These are phyloP conservation scores for Phylloscopus collybita DNA, from an alignment of 2,797 vertebrate species.

Conservation along the genomic window DNA sequence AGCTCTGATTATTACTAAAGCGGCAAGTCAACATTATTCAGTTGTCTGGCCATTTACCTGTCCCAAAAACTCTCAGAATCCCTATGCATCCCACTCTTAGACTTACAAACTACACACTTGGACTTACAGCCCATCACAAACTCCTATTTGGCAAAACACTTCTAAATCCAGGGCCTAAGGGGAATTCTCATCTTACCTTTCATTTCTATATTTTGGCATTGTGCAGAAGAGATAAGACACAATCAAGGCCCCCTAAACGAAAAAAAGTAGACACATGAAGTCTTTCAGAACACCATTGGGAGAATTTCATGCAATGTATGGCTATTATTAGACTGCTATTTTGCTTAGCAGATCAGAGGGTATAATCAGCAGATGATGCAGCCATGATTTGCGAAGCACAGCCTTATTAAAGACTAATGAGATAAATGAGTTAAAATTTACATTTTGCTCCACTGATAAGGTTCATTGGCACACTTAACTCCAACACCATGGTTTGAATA, in stretches of 20 bases:
- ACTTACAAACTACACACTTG: neutral
- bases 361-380: slow-evolving; percentile 58
- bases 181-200: neutral
- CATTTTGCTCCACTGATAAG: slow-evolving; percentile 72
- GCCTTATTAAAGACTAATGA: slow-evolving; percentile 72
- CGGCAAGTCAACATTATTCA: neutral
- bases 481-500: slow-evolving; percentile 66
- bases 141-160: neutral
- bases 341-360: slow-evolving; percentile 62
- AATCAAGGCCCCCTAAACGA: neutral
- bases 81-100: neutral
- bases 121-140: neutral
- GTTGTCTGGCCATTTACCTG: neutral
- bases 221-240: neutral
- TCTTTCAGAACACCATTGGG: neutral
- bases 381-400: slow-evolving; percentile 40
- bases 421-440: slow-evolving; percentile 70
- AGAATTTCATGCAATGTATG: neutral
- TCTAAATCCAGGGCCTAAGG: neutral
- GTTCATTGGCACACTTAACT: slow-evolving; percentile 69
- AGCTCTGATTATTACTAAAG: neutral
- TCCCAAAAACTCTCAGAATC: neutral
- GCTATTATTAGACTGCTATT: slow-evolving; percentile 46
- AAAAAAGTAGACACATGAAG: neutral
- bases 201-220: neutral